Percentiles rank a stretch among this genome's conserved stretches.
phyloP scores from a whole-genome alignment of 2,113 vertebrate genomes.

The Gymnorhina tibicen region DNA sequence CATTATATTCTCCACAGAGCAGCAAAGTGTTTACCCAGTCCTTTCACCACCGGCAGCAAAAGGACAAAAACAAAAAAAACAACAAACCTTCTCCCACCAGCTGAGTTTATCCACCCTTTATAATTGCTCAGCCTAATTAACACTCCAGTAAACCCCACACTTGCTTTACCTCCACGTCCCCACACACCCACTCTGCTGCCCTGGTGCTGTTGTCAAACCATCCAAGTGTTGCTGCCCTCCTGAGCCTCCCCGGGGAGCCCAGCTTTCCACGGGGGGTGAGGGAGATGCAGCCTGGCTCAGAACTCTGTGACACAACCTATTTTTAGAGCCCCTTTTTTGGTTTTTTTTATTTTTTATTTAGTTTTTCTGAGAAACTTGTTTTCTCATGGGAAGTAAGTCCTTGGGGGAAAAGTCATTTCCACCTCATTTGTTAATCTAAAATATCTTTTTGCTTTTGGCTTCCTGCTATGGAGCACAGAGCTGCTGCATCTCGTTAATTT shows the following conservation, averaged over 20 bases:
- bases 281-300: conserved; percentile 14
- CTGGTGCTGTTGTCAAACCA: not conserved
- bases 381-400: conserved; percentile 44
- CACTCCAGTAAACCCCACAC: not conserved
- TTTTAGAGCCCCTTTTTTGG: not conserved
- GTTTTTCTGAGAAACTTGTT: conserved; percentile 14
- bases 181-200: not conserved
- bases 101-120: not conserved
- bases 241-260: not conserved
- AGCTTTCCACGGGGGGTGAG: not conserved
- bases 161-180: not conserved
- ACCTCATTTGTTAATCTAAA: conserved; percentile 59
- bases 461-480: conserved; percentile 9
- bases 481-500: conserved; percentile 63
- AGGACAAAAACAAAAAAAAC: not conserved
- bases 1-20: not conserved
- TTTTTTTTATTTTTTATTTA: not conserved
- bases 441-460: conserved; percentile 62
- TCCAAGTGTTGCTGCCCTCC: not conserved
- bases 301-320: not conserved
- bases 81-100: not conserved
- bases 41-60: not conserved
- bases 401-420: conserved; percentile 51
- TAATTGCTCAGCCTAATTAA: conserved; percentile 21
- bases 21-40: not conserved